Evolutionary conservation across 2,888 invertebrate genomes (phyloP).

Genomic region (Limnephilus lunatus): DNA sequence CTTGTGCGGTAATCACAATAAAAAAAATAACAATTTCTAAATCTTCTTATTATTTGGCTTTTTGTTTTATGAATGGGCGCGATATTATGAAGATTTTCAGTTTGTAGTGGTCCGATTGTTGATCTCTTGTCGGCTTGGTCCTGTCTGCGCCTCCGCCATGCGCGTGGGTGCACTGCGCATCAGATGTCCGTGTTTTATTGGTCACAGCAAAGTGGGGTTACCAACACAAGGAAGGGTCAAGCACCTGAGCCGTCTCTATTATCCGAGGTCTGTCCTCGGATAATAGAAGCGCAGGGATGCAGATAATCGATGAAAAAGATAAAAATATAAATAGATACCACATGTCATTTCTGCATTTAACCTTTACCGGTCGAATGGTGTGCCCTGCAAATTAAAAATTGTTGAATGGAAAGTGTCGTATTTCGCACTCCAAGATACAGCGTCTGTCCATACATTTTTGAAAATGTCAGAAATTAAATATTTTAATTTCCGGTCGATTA

Average conservation of each 20-base stretch:
- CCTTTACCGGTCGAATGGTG: background rate
- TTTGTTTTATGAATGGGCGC: background rate
- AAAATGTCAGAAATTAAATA: background rate
- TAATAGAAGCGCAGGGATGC: background rate
- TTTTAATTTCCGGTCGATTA: background rate
- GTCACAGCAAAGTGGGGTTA: conserved; percentile 33
- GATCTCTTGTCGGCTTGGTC: background rate
- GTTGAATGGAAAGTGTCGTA: too few species aligned
- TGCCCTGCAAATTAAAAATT: too few species aligned
- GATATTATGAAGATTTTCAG: background rate
- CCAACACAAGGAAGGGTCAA: conserved; percentile 27
- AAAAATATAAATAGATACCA: background rate
- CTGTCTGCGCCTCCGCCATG: background rate
- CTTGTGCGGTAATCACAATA: background rate
- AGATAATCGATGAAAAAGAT: background rate
- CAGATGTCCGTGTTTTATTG: conserved; percentile 42
- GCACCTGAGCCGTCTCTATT: conserved; percentile 14
- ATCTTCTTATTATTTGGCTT: too few species aligned
- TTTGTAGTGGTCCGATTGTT: background rate
- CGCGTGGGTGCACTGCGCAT: conserved; percentile 32
- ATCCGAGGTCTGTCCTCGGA: background rate
- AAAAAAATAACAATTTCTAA: background rate
- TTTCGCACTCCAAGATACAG: too few species aligned
- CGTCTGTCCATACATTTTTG: too few species aligned
- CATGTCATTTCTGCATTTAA: background rate